Evolutionary conservation across 2,113 vertebrate genomes (phyloP).

Genomic region (Morone chrysops): DNA sequence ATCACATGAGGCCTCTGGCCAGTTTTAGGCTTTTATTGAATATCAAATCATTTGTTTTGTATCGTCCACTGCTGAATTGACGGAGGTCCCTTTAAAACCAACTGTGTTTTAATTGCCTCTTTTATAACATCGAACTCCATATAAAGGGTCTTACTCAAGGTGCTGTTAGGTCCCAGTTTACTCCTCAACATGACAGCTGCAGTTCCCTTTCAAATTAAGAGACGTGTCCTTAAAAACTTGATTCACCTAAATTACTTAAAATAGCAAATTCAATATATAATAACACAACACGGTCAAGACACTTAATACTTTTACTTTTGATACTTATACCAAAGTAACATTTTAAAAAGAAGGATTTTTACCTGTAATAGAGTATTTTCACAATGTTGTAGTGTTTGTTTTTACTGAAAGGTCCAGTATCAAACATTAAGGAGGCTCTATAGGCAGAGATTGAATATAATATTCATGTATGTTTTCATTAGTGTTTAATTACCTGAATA

Average conservation of each 20-base stretch:
- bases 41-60: background rate
- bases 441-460: no score
- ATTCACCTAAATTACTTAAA: background rate
- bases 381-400: no score
- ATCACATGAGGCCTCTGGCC: slow-evolving; percentile 20
- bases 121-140: no score
- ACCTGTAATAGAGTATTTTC: no score
- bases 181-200: no score
- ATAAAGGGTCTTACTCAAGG: no score
- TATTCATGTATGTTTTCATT: no score
- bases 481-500: no score
- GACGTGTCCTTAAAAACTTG: background rate
- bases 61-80: background rate
- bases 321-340: background rate
- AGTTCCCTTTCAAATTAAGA: background rate
- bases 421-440: no score
- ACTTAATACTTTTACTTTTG: background rate
- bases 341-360: background rate
- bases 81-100: background rate
- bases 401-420: background rate
- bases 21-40: slow-evolving; percentile 13
- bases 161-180: no score
- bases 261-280: no score
- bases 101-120: background rate
- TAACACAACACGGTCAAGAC: no score